A percentile compares a stretch with the other conserved stretches of the same genome.
Conservation (phyloP, 2,888 invertebrate species). For the Caenorhabditis sulstoni region DNA sequence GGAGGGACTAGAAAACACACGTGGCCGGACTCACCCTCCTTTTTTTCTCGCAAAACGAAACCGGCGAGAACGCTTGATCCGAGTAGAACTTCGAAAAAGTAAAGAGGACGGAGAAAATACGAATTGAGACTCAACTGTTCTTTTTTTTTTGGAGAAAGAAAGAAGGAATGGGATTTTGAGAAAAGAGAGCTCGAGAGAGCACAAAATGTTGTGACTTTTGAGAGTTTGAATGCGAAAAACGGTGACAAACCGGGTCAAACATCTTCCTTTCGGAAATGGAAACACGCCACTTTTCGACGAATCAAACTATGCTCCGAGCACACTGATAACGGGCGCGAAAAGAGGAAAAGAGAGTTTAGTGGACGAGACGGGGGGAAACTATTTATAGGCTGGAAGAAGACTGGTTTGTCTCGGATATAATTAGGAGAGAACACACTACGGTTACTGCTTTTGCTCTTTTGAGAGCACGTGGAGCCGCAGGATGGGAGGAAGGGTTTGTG, state of each 20-base stretch:
- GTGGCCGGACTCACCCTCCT: too few species aligned
- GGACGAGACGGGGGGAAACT: neutral
- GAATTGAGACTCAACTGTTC: too few species aligned
- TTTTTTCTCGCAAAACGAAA: too few species aligned
- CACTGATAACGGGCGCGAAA: constrained; percentile 10
- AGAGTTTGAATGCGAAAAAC: neutral
- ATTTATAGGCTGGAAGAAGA: constrained; percentile 18
- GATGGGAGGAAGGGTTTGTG: constrained; percentile 11
- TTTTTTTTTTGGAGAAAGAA: too few species aligned
- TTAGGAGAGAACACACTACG: constrained; percentile 9
- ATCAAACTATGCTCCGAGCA: constrained; percentile 26
- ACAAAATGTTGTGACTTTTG: neutral
- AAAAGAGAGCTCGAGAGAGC: neutral
- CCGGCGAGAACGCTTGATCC: too few species aligned
- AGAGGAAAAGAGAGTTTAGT: neutral
- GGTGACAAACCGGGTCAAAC: neutral
- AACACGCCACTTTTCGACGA: constrained; percentile 1
- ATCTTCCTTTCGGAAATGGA: neutral
- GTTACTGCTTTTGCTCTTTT: neutral
- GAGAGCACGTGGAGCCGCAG: constrained; percentile 36
- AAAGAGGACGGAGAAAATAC: too few species aligned
- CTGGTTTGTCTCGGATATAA: constrained; percentile 6
- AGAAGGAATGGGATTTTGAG: neutral
- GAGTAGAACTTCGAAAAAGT: too few species aligned
- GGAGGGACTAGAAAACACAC: too few species aligned